Conservation (phyloP, 2,797 vertebrate species). For the Tamandua tetradactyla region DNA sequence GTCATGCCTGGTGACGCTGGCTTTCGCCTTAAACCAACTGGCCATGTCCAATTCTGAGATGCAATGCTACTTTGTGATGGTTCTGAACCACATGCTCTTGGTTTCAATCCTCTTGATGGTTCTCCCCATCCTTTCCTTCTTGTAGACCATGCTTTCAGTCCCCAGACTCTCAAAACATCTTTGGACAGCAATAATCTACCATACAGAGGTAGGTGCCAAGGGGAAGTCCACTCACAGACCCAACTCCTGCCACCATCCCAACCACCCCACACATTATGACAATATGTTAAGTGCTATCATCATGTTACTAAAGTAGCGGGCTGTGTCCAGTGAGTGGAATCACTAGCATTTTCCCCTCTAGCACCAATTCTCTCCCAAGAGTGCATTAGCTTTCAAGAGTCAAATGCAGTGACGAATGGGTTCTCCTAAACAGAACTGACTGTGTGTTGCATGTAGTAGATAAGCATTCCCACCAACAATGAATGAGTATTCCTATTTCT, state of each 20-base stretch:
- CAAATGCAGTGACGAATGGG: no score
- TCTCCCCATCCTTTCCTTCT: conserved; percentile 88
- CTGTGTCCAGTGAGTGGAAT: not conserved
- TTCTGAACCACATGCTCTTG: conserved; percentile 87
- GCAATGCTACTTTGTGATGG: conserved; percentile 87
- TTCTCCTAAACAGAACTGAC: not conserved
- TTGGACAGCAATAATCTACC: conserved; percentile 89
- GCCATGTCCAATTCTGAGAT: conserved; percentile 87
- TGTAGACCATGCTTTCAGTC: conserved; percentile 88
- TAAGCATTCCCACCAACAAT: no score
- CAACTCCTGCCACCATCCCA: not conserved
- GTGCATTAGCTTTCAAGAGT: not conserved
- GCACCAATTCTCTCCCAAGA: not conserved
- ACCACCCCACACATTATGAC: not conserved
- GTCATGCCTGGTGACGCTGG: conserved; percentile 82
- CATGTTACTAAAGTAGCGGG: not conserved
- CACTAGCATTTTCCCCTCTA: fast-evolving
- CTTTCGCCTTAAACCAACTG: conserved; percentile 85
- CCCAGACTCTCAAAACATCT: conserved; percentile 88
- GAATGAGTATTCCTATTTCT: no score
- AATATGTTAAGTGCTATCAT: not conserved
- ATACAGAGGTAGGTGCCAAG: conserved; percentile 86
- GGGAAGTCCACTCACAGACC: not conserved
- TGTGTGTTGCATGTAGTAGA: not conserved
- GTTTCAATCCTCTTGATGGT: conserved; percentile 85